Conservation (phyloP, 2,797 vertebrate genomes). For the Cynopterus sphinx region DNA sequence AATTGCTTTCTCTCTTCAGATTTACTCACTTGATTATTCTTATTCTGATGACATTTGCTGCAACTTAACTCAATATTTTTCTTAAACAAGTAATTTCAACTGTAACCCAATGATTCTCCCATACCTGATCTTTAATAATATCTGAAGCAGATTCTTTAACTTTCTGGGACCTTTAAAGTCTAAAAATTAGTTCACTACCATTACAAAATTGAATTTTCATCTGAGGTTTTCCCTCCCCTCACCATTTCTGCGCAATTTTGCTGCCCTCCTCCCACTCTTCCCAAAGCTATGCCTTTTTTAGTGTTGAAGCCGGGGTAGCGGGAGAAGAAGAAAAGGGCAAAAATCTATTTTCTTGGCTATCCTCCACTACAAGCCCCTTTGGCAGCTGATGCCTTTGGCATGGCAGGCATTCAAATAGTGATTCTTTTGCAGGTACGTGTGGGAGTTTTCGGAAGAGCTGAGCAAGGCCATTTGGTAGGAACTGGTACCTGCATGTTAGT, state of each 20-base stretch:
- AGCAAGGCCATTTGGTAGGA: not conserved
- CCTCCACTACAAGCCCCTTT: not conserved
- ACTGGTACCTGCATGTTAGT: not conserved
- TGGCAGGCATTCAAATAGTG: not conserved
- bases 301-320: not conserved
- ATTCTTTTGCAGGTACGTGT: not conserved
- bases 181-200: not conserved
- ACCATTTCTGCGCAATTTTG: not conserved
- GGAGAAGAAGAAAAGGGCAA: not conserved
- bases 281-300: not conserved
- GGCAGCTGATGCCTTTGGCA: not conserved
- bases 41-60: not conserved
- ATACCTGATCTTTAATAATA: not conserved
- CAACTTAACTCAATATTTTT: not conserved
- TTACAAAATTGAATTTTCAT: not conserved
- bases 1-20: not conserved
- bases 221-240: not conserved
- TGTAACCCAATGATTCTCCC: not conserved
- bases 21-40: not conserved
- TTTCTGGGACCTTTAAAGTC: not conserved
- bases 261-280: not conserved
- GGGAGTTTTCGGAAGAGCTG: not conserved
- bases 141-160: not conserved
- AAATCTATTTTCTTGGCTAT: conserved; percentile 29
- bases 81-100: not conserved